Base-by-base conservation (phyloP, 2,113 vertebrate species). In the Neodon shergylaensis region DNA sequence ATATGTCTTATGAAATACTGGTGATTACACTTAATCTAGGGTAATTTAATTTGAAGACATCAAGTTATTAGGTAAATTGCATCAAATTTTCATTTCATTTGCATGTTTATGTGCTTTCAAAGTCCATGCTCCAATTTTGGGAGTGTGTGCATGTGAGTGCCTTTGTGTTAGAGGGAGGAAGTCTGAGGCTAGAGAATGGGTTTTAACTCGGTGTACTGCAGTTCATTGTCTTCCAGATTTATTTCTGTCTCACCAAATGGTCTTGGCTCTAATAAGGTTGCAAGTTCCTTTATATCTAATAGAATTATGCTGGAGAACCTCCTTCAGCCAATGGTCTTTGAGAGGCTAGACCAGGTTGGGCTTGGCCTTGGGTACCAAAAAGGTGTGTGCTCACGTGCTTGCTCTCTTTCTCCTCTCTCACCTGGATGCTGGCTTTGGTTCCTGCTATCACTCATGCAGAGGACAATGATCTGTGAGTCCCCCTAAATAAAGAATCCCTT, bases 1-100 rank as follows among this genome's bases (percentile, higher is more conserved):
- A 92, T 36, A 22, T 84, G 39, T 81, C 76, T 94, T 84, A 77
- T 78, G 58, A 95, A 90, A 93, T 63, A 39, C 52, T 63, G 52
- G 66, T 94, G 88, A 95, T 94, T 44, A 73, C 39, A 93, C 63
- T 94, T 95, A 93, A 94, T 95, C 79, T 96, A 94, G 36, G 83
- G 24, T 88, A 91, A 94, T 88, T 84, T 85, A 92, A 93, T 96
- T 96, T 92, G 92, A 94, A 94, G 74, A 87, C 74, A 92, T 47
- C 52, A 68, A 94, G 44, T 91, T 96, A 85, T 94, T 84, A 96
- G 68, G 70, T 95, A 96, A 94, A 96, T 68, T 93, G 52, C n/a
- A 70, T 95, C n/a, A 82, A 92, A 89, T 82, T 95, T 95, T 90
- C 58, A 94, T 92, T 92, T 91, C 61, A 94, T 93, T 97, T 95